A percentile compares a stretch with the other conserved stretches of the same genome.
Conservation (phyloP, 2,113 vertebrate genomes). For the Nothoprocta pentlandii region DNA sequence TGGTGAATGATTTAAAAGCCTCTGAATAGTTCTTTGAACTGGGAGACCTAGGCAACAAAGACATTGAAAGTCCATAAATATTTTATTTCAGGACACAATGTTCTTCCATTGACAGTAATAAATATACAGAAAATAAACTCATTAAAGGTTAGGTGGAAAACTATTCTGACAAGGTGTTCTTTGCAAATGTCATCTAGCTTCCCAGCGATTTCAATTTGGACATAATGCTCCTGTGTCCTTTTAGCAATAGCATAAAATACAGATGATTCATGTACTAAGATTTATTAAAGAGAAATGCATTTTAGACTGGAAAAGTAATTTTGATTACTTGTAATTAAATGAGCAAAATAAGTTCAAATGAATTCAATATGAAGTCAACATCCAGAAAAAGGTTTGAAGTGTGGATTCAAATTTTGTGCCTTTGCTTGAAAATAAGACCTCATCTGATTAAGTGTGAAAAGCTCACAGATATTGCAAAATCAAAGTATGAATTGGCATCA, state of each 20-base stretch:
- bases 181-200: constrained; percentile 25
- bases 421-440: background rate
- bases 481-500: background rate
- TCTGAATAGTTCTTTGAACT: background rate
- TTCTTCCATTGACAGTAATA: constrained; percentile 15
- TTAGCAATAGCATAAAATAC: background rate
- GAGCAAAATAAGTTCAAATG: background rate
- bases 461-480: background rate
- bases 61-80: background rate
- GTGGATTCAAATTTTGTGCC: background rate
- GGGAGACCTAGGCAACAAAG: background rate
- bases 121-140: constrained; percentile 10
- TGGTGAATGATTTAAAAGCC: background rate
- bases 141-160: constrained; percentile 38
- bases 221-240: background rate
- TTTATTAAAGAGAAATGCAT: background rate
- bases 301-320: background rate
- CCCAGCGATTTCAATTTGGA: background rate
- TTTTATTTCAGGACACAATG: background rate
- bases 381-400: background rate
- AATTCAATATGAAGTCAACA: background rate
- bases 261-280: constrained; percentile 7
- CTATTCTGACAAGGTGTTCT: background rate
- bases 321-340: background rate
- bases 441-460: background rate